Evolutionary conservation across 2,888 invertebrate genomes (phyloP), one percentile per base, ranked within the genome.

Genomic region (Callyntrura sp.): DNA sequence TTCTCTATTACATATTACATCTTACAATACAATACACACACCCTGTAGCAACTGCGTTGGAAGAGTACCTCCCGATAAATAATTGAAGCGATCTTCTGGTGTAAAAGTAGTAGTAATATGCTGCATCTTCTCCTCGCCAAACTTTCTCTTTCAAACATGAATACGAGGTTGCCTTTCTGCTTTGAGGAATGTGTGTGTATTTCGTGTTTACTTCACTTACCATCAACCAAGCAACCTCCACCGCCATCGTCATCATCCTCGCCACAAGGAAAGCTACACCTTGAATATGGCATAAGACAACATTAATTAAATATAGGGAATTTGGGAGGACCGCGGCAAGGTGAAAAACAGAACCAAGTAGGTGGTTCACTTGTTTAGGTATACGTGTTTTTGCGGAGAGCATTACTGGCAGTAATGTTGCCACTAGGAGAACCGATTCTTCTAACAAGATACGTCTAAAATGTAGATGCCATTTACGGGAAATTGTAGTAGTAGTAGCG

Each of bases 271-370:
- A 35, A 35, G 43, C 43, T 43, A 76, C 51, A 76, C 48, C 51
- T 76, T 76, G 51, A 68, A 8, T 48, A 28, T 14, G 51, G 48
- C 51, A 76, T 76, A 25, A 25, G 73, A 73, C 73, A 76, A 51
- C 51, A 76, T 76, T 76, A 76, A 76, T 76, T 76, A 76, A 76
- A 76, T 76, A 76, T 76, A 51, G 48, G 76, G 14, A 76, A 76
- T 76, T 76, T 25, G 20, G 1, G 9, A 43, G 35, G 25, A 23
- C 14, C n/a, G 23, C 5, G 48, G 9, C 0, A 0, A 48, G 48
- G 48, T 73, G 45, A 12, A 35, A 55, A 23, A 23, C 0, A 76
- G 45, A 20, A 73, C 43, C 2, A 68, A 68, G 35, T 68, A 65
- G 25, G 14, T 28, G 12, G 65, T 14, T 3, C n/a, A n/a, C n/a